These are phyloP conservation scores for Ormyrus rosae DNA, from an alignment of 2,888 invertebrate genomes.

Conservation along the genomic window DNA sequence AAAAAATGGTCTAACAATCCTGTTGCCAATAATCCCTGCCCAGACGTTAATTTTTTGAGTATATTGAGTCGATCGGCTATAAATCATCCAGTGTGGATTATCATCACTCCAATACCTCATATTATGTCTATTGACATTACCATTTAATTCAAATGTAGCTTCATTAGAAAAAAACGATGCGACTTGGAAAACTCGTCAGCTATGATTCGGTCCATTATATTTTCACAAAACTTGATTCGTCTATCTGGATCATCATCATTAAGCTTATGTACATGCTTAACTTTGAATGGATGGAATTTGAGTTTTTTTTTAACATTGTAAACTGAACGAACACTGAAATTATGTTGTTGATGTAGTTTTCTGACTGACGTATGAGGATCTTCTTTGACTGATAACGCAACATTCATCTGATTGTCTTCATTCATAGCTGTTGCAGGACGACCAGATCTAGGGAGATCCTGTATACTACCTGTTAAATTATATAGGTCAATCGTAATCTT, in stretches of 20 bases:
- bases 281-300: conserved; percentile 60
- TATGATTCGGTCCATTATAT: conserved; percentile 41
- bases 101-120: conserved; percentile 60
- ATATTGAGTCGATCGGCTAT: conserved; percentile 39
- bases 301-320: conserved; percentile 42
- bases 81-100: conserved; percentile 59
- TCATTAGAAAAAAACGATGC: conserved; percentile 60
- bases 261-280: conserved; percentile 60
- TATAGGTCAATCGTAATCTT: conserved; percentile 17
- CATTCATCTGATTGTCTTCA: conserved; percentile 22
- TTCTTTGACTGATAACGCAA: conserved; percentile 39
- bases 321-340: conserved; percentile 51
- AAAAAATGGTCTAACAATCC: conserved; percentile 48
- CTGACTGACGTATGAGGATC: conserved; percentile 26
- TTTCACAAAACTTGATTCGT: conserved; percentile 57
- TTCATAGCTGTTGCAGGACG: conserved; percentile 39
- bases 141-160: conserved; percentile 57
- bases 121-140: conserved; percentile 62
- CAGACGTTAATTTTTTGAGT: conserved; percentile 48
- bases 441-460: conserved; percentile 37
- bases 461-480: conserved; percentile 33
- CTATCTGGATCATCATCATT: conserved; percentile 59
- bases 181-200: conserved; percentile 51
- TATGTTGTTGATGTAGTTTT: conserved; percentile 36
- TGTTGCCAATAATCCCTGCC: conserved; percentile 19